Base-by-base conservation (phyloP, 2,113 vertebrate species). In the Felis chaus region DNA sequence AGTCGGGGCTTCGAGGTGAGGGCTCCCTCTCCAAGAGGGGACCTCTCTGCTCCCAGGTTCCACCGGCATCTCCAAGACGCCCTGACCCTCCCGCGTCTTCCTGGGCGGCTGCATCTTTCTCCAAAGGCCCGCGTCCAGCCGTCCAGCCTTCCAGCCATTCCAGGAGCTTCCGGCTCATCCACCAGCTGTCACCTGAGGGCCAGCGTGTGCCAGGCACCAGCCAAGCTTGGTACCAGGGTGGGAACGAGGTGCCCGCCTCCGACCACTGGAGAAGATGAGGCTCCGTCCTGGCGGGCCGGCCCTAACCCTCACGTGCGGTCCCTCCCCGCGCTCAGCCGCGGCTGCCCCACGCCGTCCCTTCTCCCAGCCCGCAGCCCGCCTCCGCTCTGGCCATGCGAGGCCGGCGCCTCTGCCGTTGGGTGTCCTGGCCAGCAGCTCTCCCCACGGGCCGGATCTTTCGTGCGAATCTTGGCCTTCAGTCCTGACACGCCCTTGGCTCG, bases 291-390 rank as follows among this genome's bases (percentile, higher is more conserved):
- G 11, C 7, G 3, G 73, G 29, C 3, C 0, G 0, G 29, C 36
- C 18, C 0, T 2, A 4, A 36, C 2, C 23, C 5, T 13, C 6
- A 0, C 1, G 12, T 7, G 14, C 18, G 12, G 1, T 1, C 29
- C 3, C 25, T 39, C 31, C 16, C 2, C 0, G 33, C 0, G 15
- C 61, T 53, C 45, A 15, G 39, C 27, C 18, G 23, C 16, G 0
- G 29, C 25, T 29, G 23, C 12, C 12, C 39, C 81, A 0, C 1
- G 33, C 25, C 55, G 4, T 1, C 13, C 57, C 29, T 0, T 13
- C 48, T 25, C 1, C 15, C 13, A 13, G 10, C 4, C 41, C 1
- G 1, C 2, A 0, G 8, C 4, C 11, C n/a, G 5, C 2, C 8
- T 57, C 16, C 0, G 8, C 14, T 15, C 25, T 7, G 10, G n/a